These are phyloP conservation scores for Hylyphantes graminicola DNA, from an alignment of 1,140 invertebrate genomes.

Conservation along the genomic window DNA sequence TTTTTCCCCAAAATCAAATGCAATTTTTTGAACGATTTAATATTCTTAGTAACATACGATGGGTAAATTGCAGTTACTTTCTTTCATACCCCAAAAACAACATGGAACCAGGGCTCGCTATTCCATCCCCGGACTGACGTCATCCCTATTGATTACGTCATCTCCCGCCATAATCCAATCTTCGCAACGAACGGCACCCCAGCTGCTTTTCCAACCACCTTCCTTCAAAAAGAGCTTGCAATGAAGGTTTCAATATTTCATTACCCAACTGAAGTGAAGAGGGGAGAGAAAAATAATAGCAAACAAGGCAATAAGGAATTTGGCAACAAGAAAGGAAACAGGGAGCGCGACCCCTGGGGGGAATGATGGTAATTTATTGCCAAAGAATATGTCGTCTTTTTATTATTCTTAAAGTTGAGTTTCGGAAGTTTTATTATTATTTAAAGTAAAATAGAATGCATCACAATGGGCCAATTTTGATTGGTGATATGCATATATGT, in stretches of 20 bases:
- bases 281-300: not conserved
- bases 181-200: conserved; percentile 47
- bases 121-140: conserved; percentile 49
- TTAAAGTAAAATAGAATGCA: no score
- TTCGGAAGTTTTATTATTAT: no score
- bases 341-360: not conserved
- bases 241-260: conserved; percentile 59
- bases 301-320: conserved; percentile 38
- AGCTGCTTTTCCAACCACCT: conserved; percentile 39
- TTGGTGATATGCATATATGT: no score
- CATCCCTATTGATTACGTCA: conserved; percentile 59
- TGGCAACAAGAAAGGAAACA: conserved; percentile 32
- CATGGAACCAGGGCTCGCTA: conserved; percentile 26
- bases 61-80: no score
- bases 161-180: conserved; percentile 60
- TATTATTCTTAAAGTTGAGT: not conserved
- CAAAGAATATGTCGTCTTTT: not conserved
- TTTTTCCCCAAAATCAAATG: no score
- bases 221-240: not conserved
- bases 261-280: conserved; percentile 54
- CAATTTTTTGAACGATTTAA: no score
- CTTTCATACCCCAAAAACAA: not conserved
- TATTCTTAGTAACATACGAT: no score
- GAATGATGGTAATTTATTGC: conserved; percentile 38
- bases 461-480: no score